A percentile compares a stretch with the other conserved stretches of the same genome.
phyloP scores from a whole-genome alignment of 2,113 vertebrate species.

The Vulpes vulpes region DNA sequence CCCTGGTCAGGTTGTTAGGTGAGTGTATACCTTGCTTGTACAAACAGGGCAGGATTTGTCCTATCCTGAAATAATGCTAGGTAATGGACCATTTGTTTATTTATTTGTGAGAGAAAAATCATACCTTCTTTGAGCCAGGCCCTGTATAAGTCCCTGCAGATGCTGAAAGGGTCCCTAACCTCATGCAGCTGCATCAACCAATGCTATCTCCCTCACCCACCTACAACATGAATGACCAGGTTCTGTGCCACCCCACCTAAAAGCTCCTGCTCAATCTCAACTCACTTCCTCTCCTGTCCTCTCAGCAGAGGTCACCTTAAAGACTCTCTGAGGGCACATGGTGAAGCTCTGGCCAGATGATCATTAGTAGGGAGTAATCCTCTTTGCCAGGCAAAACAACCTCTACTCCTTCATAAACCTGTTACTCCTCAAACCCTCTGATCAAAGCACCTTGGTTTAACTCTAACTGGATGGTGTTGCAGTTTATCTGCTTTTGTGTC shows the following conservation, averaged over 20 bases:
- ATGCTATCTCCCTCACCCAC: neutral
- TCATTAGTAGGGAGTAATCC: conserved; percentile 41
- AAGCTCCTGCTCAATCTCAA: neutral
- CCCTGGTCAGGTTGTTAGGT: neutral
- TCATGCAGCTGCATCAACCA: neutral
- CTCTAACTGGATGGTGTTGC: neutral
- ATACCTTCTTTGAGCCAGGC: neutral
- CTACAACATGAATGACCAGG: neutral
- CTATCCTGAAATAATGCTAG: conserved; percentile 35
- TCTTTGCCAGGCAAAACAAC: conserved; percentile 51
- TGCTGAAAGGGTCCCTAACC: neutral
- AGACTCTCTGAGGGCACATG: conserved; percentile 19
- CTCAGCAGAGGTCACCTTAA: conserved; percentile 59
- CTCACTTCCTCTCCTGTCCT: conserved; percentile 45
- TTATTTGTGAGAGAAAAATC: conserved; percentile 49
- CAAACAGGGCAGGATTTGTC: neutral
- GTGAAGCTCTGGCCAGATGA: neutral
- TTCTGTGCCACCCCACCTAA: neutral
- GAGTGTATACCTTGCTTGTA: neutral
- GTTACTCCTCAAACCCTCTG: neutral
- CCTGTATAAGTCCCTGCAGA: neutral
- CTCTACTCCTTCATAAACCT: conserved; percentile 47
- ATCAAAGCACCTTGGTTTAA: neutral
- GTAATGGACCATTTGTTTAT: neutral
- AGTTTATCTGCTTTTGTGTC: neutral